Conservation (phyloP, 2,888 invertebrate genomes). For the Unio delphinus region DNA sequence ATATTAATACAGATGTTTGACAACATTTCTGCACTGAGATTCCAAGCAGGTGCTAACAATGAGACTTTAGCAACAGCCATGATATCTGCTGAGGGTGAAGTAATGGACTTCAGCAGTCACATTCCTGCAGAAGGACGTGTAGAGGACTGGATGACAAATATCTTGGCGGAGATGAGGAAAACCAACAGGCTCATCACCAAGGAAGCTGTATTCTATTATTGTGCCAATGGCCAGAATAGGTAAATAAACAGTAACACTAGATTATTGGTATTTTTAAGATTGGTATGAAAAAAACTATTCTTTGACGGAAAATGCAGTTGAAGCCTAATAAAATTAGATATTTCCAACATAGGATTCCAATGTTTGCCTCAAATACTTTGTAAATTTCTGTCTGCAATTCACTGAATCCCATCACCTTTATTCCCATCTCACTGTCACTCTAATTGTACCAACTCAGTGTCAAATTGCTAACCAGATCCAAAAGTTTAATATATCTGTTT, state of each 20-base stretch:
- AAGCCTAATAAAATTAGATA: too few species aligned
- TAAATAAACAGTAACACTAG: slow-evolving; percentile 55
- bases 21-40: slow-evolving; percentile 84
- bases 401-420: too few species aligned
- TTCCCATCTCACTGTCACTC: too few species aligned
- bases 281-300: neutral
- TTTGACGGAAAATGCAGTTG: neutral
- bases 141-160: slow-evolving; percentile 93
- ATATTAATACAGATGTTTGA: slow-evolving; percentile 84
- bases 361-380: too few species aligned
- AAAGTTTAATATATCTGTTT: too few species aligned
- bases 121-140: slow-evolving; percentile 86
- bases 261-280: neutral
- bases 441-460: too few species aligned
- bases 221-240: slow-evolving; percentile 80
- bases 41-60: slow-evolving; percentile 80
- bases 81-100: slow-evolving; percentile 89
- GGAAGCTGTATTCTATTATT: slow-evolving; percentile 89
- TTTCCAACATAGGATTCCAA: too few species aligned
- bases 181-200: slow-evolving; percentile 89
- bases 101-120: slow-evolving; percentile 83
- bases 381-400: too few species aligned
- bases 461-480: too few species aligned
- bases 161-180: slow-evolving; percentile 86
- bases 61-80: slow-evolving; percentile 83